A percentile compares a stretch with the other conserved stretches of the same genome.
These are phyloP conservation scores for Dioctria rufipes DNA, from an alignment of 2,888 invertebrate species.

Conservation along the genomic window DNA sequence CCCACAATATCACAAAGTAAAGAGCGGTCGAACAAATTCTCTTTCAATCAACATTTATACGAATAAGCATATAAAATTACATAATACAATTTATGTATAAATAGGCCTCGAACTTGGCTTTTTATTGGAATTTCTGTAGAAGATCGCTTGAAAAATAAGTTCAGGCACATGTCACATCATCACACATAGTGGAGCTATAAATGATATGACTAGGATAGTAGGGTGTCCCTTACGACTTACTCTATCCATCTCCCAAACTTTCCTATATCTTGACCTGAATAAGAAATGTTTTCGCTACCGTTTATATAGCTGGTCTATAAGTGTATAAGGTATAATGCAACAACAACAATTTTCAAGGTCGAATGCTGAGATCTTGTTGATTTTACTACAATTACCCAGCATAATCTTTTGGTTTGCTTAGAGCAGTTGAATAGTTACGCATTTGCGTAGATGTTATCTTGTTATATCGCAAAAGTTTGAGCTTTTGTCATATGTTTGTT, in stretches of 20 bases:
- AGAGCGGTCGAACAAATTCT: not conserved
- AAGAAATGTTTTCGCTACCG: not conserved
- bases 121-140: constrained; percentile 26
- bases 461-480: no score
- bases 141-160: constrained; percentile 5
- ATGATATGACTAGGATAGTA: not conserved
- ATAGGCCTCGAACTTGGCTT: constrained; percentile 23
- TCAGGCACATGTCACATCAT: constrained; percentile 7
- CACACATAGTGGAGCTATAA: not conserved
- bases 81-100: constrained; percentile 22
- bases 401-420: not conserved
- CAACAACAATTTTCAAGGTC: constrained; percentile 6
- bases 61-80: constrained; percentile 24
- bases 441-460: not conserved
- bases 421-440: not conserved
- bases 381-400: constrained; percentile 17
- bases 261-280: constrained; percentile 12
- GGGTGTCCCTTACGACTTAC: constrained; percentile 18
- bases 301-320: no score
- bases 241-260: not conserved
- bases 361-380: constrained; percentile 17
- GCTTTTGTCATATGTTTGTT: no score
- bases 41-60: not conserved
- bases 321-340: no score
- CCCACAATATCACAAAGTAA: no score